Percentiles rank a stretch among this genome's conserved stretches.
Evolutionary conservation across 1,140 invertebrate species (phyloP).

Genomic region (Dryas iulia): DNA sequence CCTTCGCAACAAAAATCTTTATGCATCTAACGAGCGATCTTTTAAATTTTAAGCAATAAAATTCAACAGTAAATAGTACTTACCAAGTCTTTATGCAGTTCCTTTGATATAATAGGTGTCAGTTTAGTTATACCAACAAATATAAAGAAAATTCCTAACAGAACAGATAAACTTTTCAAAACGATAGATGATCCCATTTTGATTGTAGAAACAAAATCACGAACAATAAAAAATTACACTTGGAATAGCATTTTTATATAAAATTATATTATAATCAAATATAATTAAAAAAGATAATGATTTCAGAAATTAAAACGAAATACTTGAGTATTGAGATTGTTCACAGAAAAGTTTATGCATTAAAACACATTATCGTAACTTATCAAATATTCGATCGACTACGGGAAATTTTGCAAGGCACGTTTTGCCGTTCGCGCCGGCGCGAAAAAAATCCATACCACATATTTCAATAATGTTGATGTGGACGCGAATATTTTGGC

Average conservation of each 20-base stretch:
- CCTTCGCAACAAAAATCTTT: conserved; percentile 65
- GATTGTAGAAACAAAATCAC: conserved; percentile 14
- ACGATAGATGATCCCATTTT: conserved; percentile 86
- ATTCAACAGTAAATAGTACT: conserved; percentile 48
- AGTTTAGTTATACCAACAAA: conserved; percentile 96
- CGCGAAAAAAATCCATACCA: conserved; percentile 52
- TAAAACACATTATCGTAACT: background rate
- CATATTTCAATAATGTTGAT: conserved; percentile 34
- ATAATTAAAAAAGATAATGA: background rate
- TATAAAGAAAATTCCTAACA: conserved; percentile 96
- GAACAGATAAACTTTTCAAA: conserved; percentile 92
- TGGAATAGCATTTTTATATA: conserved; percentile 17
- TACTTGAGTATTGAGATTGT: background rate
- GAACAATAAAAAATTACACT: conserved; percentile 12
- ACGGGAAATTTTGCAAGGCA: conserved; percentile 12
- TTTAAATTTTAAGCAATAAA: conserved; percentile 39
- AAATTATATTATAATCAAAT: conserved; percentile 6
- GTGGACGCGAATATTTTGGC: conserved; percentile 31
- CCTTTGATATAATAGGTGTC: conserved; percentile 94
- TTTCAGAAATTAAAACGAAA: background rate
- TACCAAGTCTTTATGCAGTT: conserved; percentile 98
- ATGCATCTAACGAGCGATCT: conserved; percentile 65
- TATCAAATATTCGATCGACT: background rate
- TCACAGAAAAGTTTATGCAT: background rate
- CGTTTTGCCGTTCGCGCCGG: conserved; percentile 43